A percentile compares a stretch with the other conserved stretches of the same genome.
Evolutionary conservation across 2,797 vertebrate genomes (phyloP).

Genomic region (Sebastes baramenuke): DNA sequence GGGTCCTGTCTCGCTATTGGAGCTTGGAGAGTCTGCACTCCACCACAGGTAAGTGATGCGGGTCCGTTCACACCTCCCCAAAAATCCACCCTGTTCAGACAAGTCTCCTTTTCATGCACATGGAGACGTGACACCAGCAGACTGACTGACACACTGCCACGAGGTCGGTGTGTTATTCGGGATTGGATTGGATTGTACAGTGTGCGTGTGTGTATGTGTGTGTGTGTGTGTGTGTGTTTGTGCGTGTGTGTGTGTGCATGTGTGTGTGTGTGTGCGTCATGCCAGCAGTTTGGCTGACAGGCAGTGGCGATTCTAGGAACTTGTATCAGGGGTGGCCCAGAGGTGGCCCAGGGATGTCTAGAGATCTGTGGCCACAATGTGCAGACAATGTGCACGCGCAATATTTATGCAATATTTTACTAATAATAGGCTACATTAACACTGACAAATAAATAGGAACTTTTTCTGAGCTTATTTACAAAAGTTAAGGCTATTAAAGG

Average conservation of each 20-base stretch:
- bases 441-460: too few species aligned
- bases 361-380: background rate
- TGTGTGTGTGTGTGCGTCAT: background rate
- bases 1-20: conserved; percentile 92
- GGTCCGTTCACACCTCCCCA: background rate
- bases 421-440: too few species aligned
- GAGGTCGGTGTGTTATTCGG: conserved; percentile 16
- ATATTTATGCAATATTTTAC: too few species aligned
- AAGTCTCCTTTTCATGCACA: background rate
- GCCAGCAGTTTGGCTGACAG: conserved; percentile 31
- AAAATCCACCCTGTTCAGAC: background rate
- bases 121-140: background rate
- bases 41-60: conserved; percentile 86
- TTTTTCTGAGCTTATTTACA: too few species aligned
- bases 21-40: conserved; percentile 97
- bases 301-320: background rate
- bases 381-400: too few species aligned
- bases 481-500: too few species aligned
- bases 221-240: background rate
- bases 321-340: conserved; percentile 18
- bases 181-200: background rate
- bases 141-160: conserved; percentile 11
- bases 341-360: too few species aligned
- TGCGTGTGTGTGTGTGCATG: background rate
- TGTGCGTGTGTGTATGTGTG: background rate